Base-by-base conservation (phyloP, 2,113 vertebrate genomes). In the Cyanoramphus novaezelandiae region DNA sequence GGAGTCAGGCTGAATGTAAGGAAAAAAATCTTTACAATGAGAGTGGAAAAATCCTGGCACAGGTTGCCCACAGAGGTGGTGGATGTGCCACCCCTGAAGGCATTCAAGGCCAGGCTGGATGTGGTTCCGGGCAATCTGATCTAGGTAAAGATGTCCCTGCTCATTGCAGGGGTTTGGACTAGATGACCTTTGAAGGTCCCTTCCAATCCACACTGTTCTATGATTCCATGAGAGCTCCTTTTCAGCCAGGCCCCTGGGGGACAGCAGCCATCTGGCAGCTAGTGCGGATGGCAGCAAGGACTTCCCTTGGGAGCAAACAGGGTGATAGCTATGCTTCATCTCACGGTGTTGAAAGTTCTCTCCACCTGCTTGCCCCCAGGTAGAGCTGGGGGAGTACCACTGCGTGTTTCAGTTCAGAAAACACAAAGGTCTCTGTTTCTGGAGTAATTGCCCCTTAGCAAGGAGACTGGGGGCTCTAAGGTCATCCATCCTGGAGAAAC, bases 211-310 rank as follows among this genome's bases (percentile, higher is more conserved):
- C 20, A 35, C 33, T 59, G 9, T 59, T 59, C 57, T 35, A 14
- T 23, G 57, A 35, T 35, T 35, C 21, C 35, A 15, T 35, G 33
- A 35, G 13, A 81, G 17, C 31, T 37, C 20, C 64, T 84, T 63
- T 75, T 46, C 59, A 52, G 39, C 43, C 2, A 1, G 23, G 33
- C 2, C 37, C 46, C 31, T 33, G 17, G 19, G 16, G 12, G 6
- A 77, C 10, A 65, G 63, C 65, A 70, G 49, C 0, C 5, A 27
- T 57, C 41, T 43, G 60, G 33, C 20, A 69, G n/a, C 33, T 11
- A 7, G 15, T 24, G 49, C 37, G 0, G 0, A 18, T 33, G 50
- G 55, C 77, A 75, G 6, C 0, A 0, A 59, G 53, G 25, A 41
- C 9, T 9, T 55, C 25, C 39, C 21, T 25, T 20, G 23, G 17